Base-by-base conservation (phyloP, 1,140 invertebrate genomes). In the Drosophila guanche region DNA sequence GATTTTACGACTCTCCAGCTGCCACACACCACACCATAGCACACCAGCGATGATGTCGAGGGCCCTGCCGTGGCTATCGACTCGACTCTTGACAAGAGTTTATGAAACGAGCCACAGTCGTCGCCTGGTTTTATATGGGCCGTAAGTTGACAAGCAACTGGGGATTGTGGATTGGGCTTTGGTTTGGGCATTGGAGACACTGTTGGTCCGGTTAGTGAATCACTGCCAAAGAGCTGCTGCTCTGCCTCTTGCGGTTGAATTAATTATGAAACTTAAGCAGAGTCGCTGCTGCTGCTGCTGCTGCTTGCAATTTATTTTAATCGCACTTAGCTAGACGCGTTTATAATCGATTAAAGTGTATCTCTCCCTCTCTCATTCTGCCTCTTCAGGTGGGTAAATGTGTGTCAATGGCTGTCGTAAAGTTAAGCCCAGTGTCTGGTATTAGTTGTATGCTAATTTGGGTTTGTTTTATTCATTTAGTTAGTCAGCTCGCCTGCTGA, bases 201-300 rank as follows among this genome's bases (percentile, higher is more conserved):
- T 69, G 67, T 58, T 40, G 46, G 41, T 45, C 58, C 77, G 79
- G 76, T 89, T 89, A 76, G 84, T 89, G 84, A 89, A 79, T 89
- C 84, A 88, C 62, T 66, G 25, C 71, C 50, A 33, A 54, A 40
- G 33, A 66, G 29, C 12, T 33, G 29, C 41, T 23, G 20, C 52
- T 42, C 57, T 58, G 43, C 37, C 60, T 58, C 65, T 70, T 57
- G 61, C 52, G n/a, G 51, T 61, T 80, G 79, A 88, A 90, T 90
- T 90, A 90, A 90, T 90, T 90, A 90, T 90, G 79, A 83, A 90
- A 89, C 71, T 89, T 90, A 79, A 83, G 78, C 66, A 63, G 47
- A 70, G 62, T 60, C 59, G 63, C 76, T 75, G 73, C 77, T 37
- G 33, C 33, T 43, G 60, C 70, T 84, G 73, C 77, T 12, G 33